Evolutionary conservation across 2,797 vertebrate species (phyloP), one percentile per base, ranked within the genome.

Genomic region (Microcaecilia unicolor): DNA sequence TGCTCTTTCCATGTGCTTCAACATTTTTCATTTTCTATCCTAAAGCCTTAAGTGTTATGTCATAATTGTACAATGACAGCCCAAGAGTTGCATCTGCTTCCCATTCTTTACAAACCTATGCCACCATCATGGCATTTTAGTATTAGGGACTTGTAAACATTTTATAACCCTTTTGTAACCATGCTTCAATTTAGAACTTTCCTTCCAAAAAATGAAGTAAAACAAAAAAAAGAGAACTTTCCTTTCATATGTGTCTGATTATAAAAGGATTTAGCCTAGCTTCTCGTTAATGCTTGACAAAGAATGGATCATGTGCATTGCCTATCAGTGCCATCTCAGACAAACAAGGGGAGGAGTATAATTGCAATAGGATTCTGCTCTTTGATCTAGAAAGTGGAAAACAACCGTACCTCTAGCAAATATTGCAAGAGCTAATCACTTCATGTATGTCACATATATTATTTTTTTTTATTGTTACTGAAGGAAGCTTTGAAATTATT

Each of bases 381-480:
- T 64, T 65, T 59, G 62, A 62, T 59, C 55, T 59, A 51, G 21
- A 59, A 45, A 40, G 31, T 27, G 41, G 12, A 41, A 67, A 65
- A 58, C 43, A 60, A 48, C 18, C 30, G 28, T 48, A 48, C 32
- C 53, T 27, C 49, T 54, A 53, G 44, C 23, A 41, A 51, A 48
- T 8, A 17, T 53, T 51, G 37, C 18, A 43, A 57, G 57, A 50
- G 25, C 34, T 53, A 46, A 56, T 46, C n/a, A n/a, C n/a, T n/a
- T n/a, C 28, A 8, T 26, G 28, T 64, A 70, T 64, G 4, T 46
- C 38, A 43, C 31, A n/a, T n/a, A 8, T 34, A 15, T 28, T 11
- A 57, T 54, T 55, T 59, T 24, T n/a, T 47, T 34, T 37, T 56
- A n/a, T n/a, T n/a, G n/a, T 25, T 49, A 43, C 38, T 10, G 17